Evolutionary conservation across 2,888 invertebrate species (phyloP).

Genomic region (Mycalesis mineus): DNA sequence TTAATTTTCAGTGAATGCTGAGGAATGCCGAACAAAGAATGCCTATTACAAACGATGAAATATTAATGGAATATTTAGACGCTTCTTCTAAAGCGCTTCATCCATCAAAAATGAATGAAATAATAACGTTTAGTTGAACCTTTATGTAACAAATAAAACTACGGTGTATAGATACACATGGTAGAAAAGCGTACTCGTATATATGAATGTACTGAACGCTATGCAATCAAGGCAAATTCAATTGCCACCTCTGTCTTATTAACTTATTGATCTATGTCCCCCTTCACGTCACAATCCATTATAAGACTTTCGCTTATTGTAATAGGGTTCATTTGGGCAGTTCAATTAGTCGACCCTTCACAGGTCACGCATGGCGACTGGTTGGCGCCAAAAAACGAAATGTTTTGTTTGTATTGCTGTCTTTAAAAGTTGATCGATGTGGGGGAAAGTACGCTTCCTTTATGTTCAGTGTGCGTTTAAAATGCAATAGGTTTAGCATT

Average conservation of each 20-base stretch:
- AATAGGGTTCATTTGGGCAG: conserved; percentile 4
- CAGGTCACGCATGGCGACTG: conserved; percentile 34
- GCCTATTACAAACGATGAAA: too few species aligned
- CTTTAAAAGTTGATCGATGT: conserved; percentile 25
- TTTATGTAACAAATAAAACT: too few species aligned
- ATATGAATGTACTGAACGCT: conserved; percentile 1
- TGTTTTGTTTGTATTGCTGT: conserved; percentile 29
- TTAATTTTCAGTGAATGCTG: too few species aligned
- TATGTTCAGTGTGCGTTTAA: not conserved
- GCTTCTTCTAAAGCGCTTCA: too few species aligned
- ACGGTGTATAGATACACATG: too few species aligned
- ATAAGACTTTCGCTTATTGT: not conserved
- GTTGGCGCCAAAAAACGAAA: conserved; percentile 34
- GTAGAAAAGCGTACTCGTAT: not conserved
- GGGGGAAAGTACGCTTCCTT: conserved; percentile 1
- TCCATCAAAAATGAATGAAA: too few species aligned
- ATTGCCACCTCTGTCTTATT: conserved; percentile 25
- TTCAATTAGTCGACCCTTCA: conserved; percentile 25
- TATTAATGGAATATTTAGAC: too few species aligned
- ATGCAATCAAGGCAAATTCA: conserved; percentile 25
- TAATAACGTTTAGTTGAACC: too few species aligned
- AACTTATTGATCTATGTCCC: conserved; percentile 22
- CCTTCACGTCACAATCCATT: conserved; percentile 5
- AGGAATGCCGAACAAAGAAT: too few species aligned
- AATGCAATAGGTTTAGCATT: not conserved